Base-by-base conservation (phyloP, 2,888 invertebrate species). In the Drosophila diplacantha region DNA sequence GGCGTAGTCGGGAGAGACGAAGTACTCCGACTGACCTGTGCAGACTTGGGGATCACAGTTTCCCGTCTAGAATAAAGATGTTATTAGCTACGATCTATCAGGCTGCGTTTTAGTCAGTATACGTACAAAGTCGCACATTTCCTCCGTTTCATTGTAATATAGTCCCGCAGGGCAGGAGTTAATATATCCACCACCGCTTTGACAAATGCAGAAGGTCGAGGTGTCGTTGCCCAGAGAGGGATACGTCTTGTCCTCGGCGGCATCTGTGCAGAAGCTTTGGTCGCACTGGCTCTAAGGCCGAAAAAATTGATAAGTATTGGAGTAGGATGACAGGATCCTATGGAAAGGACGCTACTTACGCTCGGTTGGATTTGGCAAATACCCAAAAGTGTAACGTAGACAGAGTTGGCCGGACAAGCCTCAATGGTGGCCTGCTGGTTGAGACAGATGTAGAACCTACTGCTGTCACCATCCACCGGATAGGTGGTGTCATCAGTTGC, bases 31-130 rank as follows among this genome's bases (percentile, higher is more conserved):
- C 14, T 38, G 20, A 5, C 43, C 31, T 2, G 20, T 38, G 29
- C 85, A 85, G 6, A 52, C 51, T n/a, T 20, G 53, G 0, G 85
- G 85, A 68, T 85, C 84, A 46, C 86, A 85, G 1, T 85, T 73
- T 5, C 83, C 83, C 16, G 73, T 75, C 86, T 85, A 20, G 3
- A 59, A 52, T 4, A 8, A 29, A n/a, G 1, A 0, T 0, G 2
- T 31, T 0, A 16, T 29, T 8, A 41, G 9, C 22, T 5, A 5
- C 0, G 14, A 18, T 44, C 14, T 8, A 5, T 18, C 3, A 18
- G 11, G 5, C 0, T 20, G 9, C 16, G 1, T 3, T n/a, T 18
- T 20, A 6, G 5, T 24, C 2, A 5, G 41, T 24, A 0, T 38
- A 32, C 70, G 69, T 78, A 85, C 85, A 53, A 81, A 85, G 37